Evolutionary conservation across 2,113 vertebrate genomes (phyloP), one percentile per base, ranked within the genome.

Genomic region (Sinocyclocheilus maitianheensis): DNA sequence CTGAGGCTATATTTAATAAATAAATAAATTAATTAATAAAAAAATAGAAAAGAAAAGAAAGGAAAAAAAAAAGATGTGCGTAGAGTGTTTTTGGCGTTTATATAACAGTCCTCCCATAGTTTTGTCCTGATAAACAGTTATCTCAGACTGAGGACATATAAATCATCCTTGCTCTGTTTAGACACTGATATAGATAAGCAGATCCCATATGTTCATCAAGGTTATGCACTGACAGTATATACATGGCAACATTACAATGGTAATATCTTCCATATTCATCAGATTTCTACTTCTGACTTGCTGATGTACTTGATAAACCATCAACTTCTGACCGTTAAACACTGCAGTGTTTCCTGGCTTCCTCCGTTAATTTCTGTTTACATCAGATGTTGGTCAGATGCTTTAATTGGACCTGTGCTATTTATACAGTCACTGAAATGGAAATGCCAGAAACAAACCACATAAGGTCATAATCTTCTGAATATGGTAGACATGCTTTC

Each of bases 141-240:
- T 94, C 92, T 93, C 91, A 87, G 77, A 91, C 88, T 87, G 91
- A 87, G 89, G 92, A 90, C 90, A 92, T 93, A 94, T 95, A 92
- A 93, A 91, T 94, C 93, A 94, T 91, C 91, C 92, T 90, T 90
- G 88, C 63, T 91, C 90, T 95, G 93, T 94, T 94, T 94, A 93
- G 92, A 94, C 90, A 89, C 89, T 80, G 92, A 55, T 55, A 55
- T 55, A 55, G 53, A 55, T 20, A 84, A 40, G 72, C 83, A 84
- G 55, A 63, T 10, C 26, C 62, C 51, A 69, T 77, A 46, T 87
- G 37, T 48, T 55, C 62, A 87, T 79, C 86, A 84, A 84, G 75
- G 75, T 37, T 79, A 48, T 75, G 43, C 37, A 71, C n/a, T 46
- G 43, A 58, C 14, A 48, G 67, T 16, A 75, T 75, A 34, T 16